phyloP scores from a whole-genome alignment of 2,888 invertebrate species.

The Hoplodrina ambigua region DNA sequence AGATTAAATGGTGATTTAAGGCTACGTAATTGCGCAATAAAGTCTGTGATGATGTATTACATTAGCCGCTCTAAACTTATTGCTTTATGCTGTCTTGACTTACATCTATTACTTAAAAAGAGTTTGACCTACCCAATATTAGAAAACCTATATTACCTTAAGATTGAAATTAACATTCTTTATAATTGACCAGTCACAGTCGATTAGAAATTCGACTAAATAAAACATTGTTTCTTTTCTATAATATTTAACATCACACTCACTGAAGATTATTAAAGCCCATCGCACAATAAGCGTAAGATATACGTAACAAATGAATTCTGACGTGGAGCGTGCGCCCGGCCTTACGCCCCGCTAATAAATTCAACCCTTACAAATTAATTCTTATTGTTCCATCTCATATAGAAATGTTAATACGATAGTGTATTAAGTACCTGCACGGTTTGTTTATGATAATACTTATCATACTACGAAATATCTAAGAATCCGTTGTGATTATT shows the following conservation, averaged over 20 bases:
- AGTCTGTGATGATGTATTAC: no score
- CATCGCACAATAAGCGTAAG: constrained; percentile 56
- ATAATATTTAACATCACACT: not conserved
- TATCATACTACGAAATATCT: no score
- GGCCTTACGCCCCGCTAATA: constrained; percentile 66
- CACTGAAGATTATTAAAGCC: constrained; percentile 22
- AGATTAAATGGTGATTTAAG: no score
- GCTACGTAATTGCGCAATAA: no score
- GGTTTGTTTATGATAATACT: not conserved
- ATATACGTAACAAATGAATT: constrained; percentile 65
- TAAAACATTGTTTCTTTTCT: not conserved
- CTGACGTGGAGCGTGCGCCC: constrained; percentile 68
- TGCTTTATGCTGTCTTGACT: no score
- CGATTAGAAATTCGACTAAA: not conserved
- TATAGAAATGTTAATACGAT: constrained; percentile 68
- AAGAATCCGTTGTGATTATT: no score
- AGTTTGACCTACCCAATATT: not conserved
- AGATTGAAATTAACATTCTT: not conserved
- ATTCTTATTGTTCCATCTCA: constrained; percentile 62
- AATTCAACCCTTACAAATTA: constrained; percentile 79
- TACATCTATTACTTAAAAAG: not conserved
- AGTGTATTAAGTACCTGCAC: not conserved
- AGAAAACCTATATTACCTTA: not conserved
- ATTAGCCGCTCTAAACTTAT: no score
- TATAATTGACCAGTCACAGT: not conserved